These are phyloP conservation scores for Chelonia mydas DNA, from an alignment of 2,797 vertebrate species.

Conservation along the genomic window DNA sequence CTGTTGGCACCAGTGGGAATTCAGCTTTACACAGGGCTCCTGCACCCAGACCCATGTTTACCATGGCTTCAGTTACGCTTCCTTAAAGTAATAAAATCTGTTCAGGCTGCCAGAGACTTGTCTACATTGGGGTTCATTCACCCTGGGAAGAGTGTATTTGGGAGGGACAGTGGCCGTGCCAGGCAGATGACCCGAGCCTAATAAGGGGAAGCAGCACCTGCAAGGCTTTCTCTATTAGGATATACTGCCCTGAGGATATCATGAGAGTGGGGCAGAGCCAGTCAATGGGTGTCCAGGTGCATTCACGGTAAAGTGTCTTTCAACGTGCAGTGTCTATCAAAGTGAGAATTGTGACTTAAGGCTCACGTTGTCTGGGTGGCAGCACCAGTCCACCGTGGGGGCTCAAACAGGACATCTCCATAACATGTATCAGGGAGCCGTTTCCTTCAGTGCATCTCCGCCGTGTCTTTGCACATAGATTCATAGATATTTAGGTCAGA, in stretches of 20 bases:
- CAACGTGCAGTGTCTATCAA: fast-evolving
- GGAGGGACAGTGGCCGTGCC: background rate
- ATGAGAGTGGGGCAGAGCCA: background rate
- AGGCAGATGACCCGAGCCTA: too few relatives aligned
- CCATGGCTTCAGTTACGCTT: background rate
- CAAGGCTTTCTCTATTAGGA: background rate
- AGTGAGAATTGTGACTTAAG: fast-evolving
- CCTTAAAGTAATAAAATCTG: background rate
- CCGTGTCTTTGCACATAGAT: background rate
- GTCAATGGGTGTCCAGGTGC: background rate
- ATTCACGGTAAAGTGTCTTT: background rate
- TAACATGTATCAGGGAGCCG: fast-evolving
- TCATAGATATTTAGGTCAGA: too few relatives aligned
- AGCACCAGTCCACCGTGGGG: fast-evolving
- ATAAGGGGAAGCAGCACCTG: background rate
- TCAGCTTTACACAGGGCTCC: background rate
- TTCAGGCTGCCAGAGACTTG: background rate
- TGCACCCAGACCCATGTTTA: background rate
- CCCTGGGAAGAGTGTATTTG: background rate
- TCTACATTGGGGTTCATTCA: fast-evolving
- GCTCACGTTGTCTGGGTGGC: background rate
- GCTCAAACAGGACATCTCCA: background rate
- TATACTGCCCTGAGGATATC: fast-evolving
- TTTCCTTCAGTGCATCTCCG: background rate
- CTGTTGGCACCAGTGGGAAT: background rate